Percentiles rank a stretch among this genome's conserved stretches.
Evolutionary conservation across 1,140 invertebrate genomes (phyloP).

Genomic region (Arctopsyche grandis): DNA sequence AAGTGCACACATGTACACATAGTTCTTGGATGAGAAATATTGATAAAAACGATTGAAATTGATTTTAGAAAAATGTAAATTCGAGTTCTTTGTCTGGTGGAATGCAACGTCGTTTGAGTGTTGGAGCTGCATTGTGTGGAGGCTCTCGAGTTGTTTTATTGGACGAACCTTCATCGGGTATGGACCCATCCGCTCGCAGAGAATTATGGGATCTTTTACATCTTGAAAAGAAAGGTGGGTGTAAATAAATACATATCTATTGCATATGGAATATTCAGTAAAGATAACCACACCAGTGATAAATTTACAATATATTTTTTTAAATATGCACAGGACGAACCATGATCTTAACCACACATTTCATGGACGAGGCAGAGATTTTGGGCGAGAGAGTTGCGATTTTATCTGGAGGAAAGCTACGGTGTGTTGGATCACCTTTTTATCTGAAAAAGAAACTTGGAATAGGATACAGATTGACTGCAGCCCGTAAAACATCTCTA

Average conservation of each 20-base stretch:
- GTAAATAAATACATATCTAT: no score
- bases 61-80: constrained; percentile 42
- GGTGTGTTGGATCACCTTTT: constrained; percentile 86
- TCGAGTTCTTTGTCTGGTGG: constrained; percentile 77
- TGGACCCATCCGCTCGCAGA: constrained; percentile 92
- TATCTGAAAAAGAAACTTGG: constrained; percentile 77
- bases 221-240: constrained; percentile 66
- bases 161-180: constrained; percentile 94
- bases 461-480: constrained; percentile 47
- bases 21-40: no score
- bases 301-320: no score
- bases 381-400: constrained; percentile 94
- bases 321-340: constrained; percentile 67
- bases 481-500: constrained; percentile 15
- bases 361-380: constrained; percentile 97
- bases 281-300: no score
- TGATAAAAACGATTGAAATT: no score
- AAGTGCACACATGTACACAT: no score
- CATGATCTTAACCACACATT: constrained; percentile 94
- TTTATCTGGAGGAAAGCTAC: constrained; percentile 83
- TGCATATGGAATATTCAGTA: no score
- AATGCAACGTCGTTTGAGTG: constrained; percentile 84
- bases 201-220: constrained; percentile 88
- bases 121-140: constrained; percentile 82
- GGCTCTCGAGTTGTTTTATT: constrained; percentile 78